A percentile compares a stretch with the other conserved stretches of the same genome.
Evolutionary conservation across 2,797 vertebrate genomes (phyloP).

Genomic region (Spheniscus humboldti): DNA sequence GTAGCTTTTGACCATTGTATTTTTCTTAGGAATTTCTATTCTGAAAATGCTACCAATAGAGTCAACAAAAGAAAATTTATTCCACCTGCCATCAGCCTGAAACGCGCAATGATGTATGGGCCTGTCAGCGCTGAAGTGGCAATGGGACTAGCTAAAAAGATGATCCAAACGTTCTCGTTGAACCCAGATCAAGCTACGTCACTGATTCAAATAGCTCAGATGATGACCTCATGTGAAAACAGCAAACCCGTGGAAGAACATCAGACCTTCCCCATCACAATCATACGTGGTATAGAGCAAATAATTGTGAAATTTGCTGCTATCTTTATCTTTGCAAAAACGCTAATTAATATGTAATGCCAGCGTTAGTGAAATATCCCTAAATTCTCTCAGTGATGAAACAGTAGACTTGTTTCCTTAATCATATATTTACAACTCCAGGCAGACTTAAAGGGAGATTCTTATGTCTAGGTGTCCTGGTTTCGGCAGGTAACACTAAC

Average conservation of each 20-base stretch:
- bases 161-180: slow-evolving; percentile 63
- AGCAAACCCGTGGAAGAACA: background rate
- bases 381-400: background rate
- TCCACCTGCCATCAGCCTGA: slow-evolving; percentile 64
- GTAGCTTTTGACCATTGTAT: accelerated
- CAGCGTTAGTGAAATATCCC: background rate
- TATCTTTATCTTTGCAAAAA: background rate
- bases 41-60: background rate
- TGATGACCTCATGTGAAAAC: slow-evolving; percentile 57
- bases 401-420: background rate
- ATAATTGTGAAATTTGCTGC: background rate
- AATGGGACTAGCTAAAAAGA: slow-evolving; percentile 51
- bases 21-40: slow-evolving; percentile 44
- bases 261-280: slow-evolving; percentile 59
- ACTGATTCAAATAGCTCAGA: slow-evolving; percentile 66
- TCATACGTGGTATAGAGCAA: slow-evolving; percentile 69
- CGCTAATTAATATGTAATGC: background rate
- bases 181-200: slow-evolving; percentile 73
- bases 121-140: slow-evolving; percentile 32
- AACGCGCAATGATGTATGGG: background rate
- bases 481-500: no score
- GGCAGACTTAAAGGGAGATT: background rate
- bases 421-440: background rate
- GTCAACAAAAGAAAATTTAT: slow-evolving; percentile 62
- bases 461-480: background rate